phyloP scores from a whole-genome alignment of 2,888 invertebrate genomes.

The Hydroisotoma schaefferi region DNA sequence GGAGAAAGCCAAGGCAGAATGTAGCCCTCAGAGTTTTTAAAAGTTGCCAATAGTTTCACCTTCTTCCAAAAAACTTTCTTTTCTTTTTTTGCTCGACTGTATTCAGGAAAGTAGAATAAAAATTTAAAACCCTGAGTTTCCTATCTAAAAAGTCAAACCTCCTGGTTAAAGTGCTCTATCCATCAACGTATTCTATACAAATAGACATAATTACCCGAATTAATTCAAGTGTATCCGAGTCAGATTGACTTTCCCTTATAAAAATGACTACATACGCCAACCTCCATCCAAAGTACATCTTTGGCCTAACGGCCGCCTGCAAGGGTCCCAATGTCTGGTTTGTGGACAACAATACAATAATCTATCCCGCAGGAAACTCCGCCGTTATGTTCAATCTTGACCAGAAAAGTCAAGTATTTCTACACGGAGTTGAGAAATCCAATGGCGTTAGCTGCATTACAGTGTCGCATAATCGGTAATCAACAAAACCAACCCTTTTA shows the following conservation, averaged over 20 bases:
- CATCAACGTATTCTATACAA: background rate
- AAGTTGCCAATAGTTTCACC: too few relatives aligned
- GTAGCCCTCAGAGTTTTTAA: too few relatives aligned
- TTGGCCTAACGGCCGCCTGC: conserved; percentile 34
- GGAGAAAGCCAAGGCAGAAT: too few relatives aligned
- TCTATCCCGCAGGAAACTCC: conserved; percentile 51
- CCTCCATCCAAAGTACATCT: conserved; percentile 45
- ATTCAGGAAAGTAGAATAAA: too few relatives aligned
- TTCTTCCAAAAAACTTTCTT: too few relatives aligned
- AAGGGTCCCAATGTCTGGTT: conserved; percentile 39
- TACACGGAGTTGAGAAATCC: conserved; percentile 54
- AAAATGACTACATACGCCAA: conserved; percentile 41
- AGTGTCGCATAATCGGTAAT: conserved; percentile 38
- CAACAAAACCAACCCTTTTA: background rate
- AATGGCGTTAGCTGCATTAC: conserved; percentile 45
- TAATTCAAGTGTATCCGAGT: background rate
- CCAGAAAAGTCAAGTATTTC: conserved; percentile 52
- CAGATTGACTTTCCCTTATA: background rate
- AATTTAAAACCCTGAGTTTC: too few relatives aligned
- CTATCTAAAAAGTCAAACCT: too few relatives aligned
- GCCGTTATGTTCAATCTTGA: conserved; percentile 55
- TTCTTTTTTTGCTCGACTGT: too few relatives aligned
- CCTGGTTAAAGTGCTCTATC: too few relatives aligned
- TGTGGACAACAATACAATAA: conserved; percentile 41
- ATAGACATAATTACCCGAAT: too few relatives aligned